These are phyloP conservation scores for Metacarcinus magister DNA, from an alignment of 2,888 invertebrate species.

Conservation along the genomic window DNA sequence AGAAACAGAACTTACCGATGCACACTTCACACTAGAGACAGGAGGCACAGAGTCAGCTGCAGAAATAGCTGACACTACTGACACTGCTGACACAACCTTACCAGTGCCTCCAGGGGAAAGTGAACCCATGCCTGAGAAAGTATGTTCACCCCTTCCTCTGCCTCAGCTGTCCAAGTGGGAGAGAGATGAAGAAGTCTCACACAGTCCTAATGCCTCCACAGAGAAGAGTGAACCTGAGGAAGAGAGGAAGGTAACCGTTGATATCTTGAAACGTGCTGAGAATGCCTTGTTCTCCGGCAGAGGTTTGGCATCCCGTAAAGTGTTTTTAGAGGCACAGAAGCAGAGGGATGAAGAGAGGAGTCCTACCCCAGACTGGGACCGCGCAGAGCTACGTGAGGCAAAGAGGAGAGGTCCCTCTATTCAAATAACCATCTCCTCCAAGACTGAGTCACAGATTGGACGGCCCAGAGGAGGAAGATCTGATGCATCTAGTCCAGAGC, in stretches of 20 bases:
- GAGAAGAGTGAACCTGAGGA: constrained; percentile 74
- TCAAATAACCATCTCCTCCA: constrained; percentile 82
- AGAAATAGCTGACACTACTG: neutral
- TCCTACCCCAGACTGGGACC: constrained; percentile 78
- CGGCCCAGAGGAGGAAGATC: constrained; percentile 69
- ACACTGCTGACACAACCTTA: constrained; percentile 2
- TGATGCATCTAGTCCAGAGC: constrained; percentile 60
- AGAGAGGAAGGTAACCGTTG: constrained; percentile 79
- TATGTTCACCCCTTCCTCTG: constrained; percentile 65
- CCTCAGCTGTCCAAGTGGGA: constrained; percentile 81
- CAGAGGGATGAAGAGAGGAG: constrained; percentile 69
- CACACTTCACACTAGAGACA: neutral
- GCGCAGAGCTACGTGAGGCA: constrained; percentile 74
- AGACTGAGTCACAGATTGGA: constrained; percentile 81
- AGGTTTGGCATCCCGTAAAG: constrained; percentile 76
- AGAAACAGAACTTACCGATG: neutral
- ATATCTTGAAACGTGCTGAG: constrained; percentile 80
- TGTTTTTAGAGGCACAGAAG: constrained; percentile 75
- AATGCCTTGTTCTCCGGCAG: constrained; percentile 78
- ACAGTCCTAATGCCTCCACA: constrained; percentile 51
- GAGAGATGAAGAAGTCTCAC: constrained; percentile 76
- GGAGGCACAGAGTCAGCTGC: neutral
- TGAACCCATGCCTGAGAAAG: neutral
- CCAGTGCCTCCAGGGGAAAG: neutral
- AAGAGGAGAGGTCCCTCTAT: constrained; percentile 80